Percentiles rank a stretch among this genome's conserved stretches.
phyloP scores from a whole-genome alignment of 1,140 invertebrate species.

The Ericerus pela region DNA sequence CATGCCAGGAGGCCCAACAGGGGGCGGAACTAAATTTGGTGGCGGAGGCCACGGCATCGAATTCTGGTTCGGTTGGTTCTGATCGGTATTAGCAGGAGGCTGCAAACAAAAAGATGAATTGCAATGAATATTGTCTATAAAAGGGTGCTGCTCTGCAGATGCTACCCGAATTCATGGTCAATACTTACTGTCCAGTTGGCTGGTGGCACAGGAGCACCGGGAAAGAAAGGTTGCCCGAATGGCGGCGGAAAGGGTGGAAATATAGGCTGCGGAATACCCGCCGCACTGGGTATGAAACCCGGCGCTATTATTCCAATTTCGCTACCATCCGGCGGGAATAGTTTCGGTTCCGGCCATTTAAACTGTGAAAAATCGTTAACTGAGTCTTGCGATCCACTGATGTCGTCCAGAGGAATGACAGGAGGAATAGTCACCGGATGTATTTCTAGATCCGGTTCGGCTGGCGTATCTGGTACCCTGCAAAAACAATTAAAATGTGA shows the following conservation, averaged over 20 bases:
- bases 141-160: background rate
- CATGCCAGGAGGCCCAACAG: slow-evolving; percentile 11
- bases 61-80: background rate
- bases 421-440: slow-evolving; percentile 55
- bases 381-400: slow-evolving; percentile 60
- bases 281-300: slow-evolving; percentile 20
- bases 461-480: slow-evolving; percentile 65
- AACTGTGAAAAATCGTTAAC: slow-evolving; percentile 55
- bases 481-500: slow-evolving; percentile 17
- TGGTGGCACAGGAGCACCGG: background rate
- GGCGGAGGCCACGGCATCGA: slow-evolving; percentile 1
- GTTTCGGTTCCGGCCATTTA: slow-evolving; percentile 67
- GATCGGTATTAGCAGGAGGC: slow-evolving; percentile 4
- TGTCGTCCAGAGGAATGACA: slow-evolving; percentile 74
- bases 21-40: slow-evolving; percentile 13
- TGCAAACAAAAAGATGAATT: background rate
- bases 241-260: background rate
- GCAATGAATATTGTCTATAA: background rate
- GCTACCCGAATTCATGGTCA: background rate
- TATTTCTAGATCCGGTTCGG: slow-evolving; percentile 72
- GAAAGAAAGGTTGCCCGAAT: slow-evolving; percentile 5
- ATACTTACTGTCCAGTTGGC: slow-evolving; percentile 1
- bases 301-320: slow-evolving; percentile 34
- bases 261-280: background rate
- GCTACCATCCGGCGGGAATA: slow-evolving; percentile 22